phyloP scores from a whole-genome alignment of 2,113 vertebrate genomes.

The Emydocephalus ijimae region DNA sequence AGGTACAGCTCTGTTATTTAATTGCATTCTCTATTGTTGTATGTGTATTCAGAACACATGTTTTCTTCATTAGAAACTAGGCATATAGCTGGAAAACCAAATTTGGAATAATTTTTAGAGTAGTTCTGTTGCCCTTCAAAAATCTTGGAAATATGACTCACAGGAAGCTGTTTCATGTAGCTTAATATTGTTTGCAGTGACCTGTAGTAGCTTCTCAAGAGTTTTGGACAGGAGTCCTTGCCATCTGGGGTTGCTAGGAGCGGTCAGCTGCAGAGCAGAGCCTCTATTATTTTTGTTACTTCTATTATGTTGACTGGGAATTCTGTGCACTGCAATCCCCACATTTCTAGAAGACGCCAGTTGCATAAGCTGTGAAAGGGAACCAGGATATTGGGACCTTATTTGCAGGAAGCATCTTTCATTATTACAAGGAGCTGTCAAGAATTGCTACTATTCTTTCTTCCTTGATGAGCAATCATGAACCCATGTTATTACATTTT shows the following conservation, averaged over 20 bases:
- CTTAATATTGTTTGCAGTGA: background rate
- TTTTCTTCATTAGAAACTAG: background rate
- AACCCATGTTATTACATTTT: slow-evolving; percentile 22
- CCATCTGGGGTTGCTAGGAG: background rate
- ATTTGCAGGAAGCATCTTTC: slow-evolving; percentile 33
- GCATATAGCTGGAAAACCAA: background rate
- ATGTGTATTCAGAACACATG: background rate
- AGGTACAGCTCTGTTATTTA: background rate
- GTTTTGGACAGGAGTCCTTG: background rate
- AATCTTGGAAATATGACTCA: background rate
- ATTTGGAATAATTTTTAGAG: background rate
- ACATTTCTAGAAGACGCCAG: background rate
- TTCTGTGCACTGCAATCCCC: background rate
- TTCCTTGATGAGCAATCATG: slow-evolving; percentile 32
- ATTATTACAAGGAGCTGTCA: slow-evolving; percentile 32
- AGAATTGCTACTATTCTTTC: slow-evolving; percentile 10
- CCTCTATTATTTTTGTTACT: background rate
- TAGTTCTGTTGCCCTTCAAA: background rate
- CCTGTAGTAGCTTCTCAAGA: background rate
- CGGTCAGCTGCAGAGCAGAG: background rate
- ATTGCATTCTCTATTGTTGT: background rate
- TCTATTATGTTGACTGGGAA: background rate
- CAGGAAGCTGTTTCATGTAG: background rate
- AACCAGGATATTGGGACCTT: background rate
- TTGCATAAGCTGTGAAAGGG: background rate